Base-by-base conservation (phyloP, 2,113 vertebrate species). In the Nibea coibor region DNA sequence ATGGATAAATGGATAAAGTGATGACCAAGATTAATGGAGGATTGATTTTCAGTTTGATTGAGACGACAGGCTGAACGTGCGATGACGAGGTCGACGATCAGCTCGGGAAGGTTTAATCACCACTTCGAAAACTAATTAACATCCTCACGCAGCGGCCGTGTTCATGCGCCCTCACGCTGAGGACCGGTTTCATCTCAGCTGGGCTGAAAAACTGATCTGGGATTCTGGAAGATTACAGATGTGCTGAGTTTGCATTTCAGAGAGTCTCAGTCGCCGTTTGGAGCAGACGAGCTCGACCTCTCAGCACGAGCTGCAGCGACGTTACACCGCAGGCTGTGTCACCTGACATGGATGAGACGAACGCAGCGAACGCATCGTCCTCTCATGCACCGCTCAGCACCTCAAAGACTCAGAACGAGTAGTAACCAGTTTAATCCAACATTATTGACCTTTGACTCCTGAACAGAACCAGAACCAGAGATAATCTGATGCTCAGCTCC, bases 11-110 rank as follows among this genome's bases (percentile, higher is more conserved):
- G 3, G 56, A 72, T 88, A 11, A 12, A 1, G 62, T 1, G 20
- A 59, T 59, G 83, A 75, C 64, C 43, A 16, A 80, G 79, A 88
- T 80, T 59, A 73, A 88, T 63, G 22, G 28, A 68, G 68, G 58
- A 86, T 84, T 67, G 82, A 85, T 86, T 53, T 39, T 12, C 0
- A 3, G 53, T 71, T 35, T 83, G 80, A 82, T 74, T 85, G 69
- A 84, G 68, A 42, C 51, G 0, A 56, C 39, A n/a, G n/a, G 56
- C 5, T 17, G 4, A 12, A 65, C 31, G 31, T 9, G 11, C 39
- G 2, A 64, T 56, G 73, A 59, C 53, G 2, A 67, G 68, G 24
- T 63, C 22, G n/a, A n/a, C n/a, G n/a, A 9, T 48, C 16, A 0
- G 15, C 10, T 71, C 10, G 8, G 35, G 35, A 39, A 35, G 31